Evolutionary conservation across 2,113 vertebrate species (phyloP), one percentile per base, ranked within the genome.

Genomic region (Rhombomys opimus): DNA sequence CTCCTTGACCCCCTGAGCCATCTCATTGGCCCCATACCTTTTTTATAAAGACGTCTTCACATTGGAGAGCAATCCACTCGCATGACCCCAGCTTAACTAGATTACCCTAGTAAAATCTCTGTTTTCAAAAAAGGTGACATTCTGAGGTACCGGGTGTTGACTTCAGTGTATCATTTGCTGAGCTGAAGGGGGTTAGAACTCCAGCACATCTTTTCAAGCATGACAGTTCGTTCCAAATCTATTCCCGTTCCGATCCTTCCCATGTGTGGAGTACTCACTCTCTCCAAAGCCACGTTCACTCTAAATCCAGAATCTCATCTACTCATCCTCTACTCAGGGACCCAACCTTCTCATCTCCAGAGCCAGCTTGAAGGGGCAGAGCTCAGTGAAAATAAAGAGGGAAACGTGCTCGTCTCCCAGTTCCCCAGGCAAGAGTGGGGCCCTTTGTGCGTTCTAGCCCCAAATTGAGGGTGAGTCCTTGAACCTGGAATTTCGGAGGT

Each of bases 401-500:
- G 30, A 23, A 89, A 25, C 3, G 0, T 50, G 46, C 14, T 15
- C 35, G 35, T 54, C 30, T 87, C 65, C 86, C 7, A 59, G 72
- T 23, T 46, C 50, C 41, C 76, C 17, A 1, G 52, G 50, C 32
- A 81, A 75, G 35, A 87, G 52, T 2, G 4, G 23, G 32, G 87
- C 5, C 70, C 80, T 41, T 75, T 22, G 57, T 35, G 59, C 92
- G 68, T 88, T 57, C 76, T 23, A 50, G 67, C 4, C 65, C 86
- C 22, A 59, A 94, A 80, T 30, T 76, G 46, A 94, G 89, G 87
- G 32, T 30, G 27, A 41, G 46, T 82, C 93, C 91, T 90, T 46
- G 75, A 93, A 95, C 63, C 57, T 35, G 18, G 41, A 75, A 63
- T 76, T 93, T 82, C 75, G 84, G 87, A 78, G 63, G 54, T 84